Evolutionary conservation across 2,797 vertebrate genomes (phyloP), one percentile per base, ranked within the genome.

Genomic region (Labeo calbasu): DNA sequence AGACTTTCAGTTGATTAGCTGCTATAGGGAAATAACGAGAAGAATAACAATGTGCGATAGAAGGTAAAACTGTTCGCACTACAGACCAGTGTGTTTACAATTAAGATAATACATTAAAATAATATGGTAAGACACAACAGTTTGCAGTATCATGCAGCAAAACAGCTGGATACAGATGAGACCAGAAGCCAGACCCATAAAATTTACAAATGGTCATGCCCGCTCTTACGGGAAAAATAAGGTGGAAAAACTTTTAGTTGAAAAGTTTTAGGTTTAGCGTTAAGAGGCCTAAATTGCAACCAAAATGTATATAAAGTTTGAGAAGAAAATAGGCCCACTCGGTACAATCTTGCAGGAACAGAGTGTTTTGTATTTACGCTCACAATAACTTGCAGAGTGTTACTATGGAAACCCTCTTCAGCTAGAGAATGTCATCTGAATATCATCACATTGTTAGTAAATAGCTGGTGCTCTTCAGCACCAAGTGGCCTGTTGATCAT

Each of bases 381-480:
- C 40, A 5, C 79, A 81, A 48, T 32, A 61, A 81, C 10, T 17
- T 79, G 23, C 6, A 23, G 2, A 19, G 15, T 21, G 53, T 79
- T 43, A 57, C 77, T 72, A 43, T 61, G 59, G 61, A 53, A 75
- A 80, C 40, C 10, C 40, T 71, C n/a, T 59, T 72, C 40, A 76
- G 50, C 23, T 71, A 3, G 36, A 79, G 81, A 79, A 75, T 70
- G 25, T 43, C 32, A 65, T 68, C 23, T 68, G 63, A 73, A 82
- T 73, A 82, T 82, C 72, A 80, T 71, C 53, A 61, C 32, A 70
- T 46, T 77, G 15, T 53, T 65, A 85, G 66, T 73, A 83, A 71
- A 75, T 50, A 70, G 50, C 50, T 15, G 32, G 28, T 66, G 25
- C 32, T 68, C 51, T 72, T 80, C 28, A 84, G 23, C 32, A 68